These are phyloP conservation scores for Pollenia griseotomentosa DNA, from an alignment of 2,888 invertebrate species.

Conservation along the genomic window DNA sequence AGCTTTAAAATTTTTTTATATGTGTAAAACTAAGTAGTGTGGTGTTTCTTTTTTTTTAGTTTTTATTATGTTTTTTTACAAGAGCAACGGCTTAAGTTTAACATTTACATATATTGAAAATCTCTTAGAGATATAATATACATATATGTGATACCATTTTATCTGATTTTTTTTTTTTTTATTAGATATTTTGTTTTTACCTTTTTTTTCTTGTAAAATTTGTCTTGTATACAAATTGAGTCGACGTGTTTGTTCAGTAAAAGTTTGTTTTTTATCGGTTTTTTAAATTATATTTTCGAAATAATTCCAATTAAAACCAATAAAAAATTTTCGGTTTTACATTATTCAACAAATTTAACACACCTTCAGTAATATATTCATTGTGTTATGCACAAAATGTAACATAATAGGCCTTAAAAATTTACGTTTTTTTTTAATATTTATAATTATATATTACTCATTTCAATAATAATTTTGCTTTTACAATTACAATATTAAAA, in stretches of 20 bases:
- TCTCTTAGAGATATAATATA: slow-evolving; percentile 77
- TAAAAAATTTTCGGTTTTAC: slow-evolving; percentile 32
- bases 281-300: slow-evolving; percentile 1
- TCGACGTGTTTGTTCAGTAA: slow-evolving; percentile 1
- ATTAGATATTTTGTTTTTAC: slow-evolving; percentile 55
- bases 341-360: slow-evolving; percentile 53
- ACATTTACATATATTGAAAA: slow-evolving; percentile 76
- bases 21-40: slow-evolving; percentile 35
- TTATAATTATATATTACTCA: slow-evolving; percentile 36
- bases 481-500: slow-evolving; percentile 48
- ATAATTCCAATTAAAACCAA: slow-evolving; percentile 10
- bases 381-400: slow-evolving; percentile 43
- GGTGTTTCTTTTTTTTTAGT: slow-evolving; percentile 54
- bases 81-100: slow-evolving; percentile 72
- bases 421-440: slow-evolving; percentile 48
- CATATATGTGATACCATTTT: slow-evolving; percentile 48
- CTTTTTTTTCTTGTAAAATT: slow-evolving; percentile 47
- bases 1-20: slow-evolving; percentile 75
- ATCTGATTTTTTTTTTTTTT: slow-evolving; percentile 33
- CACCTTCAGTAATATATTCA: slow-evolving; percentile 48
- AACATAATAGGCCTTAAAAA: slow-evolving; percentile 50
- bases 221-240: slow-evolving; percentile 46
- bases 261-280: background rate
- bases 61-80: slow-evolving; percentile 75
- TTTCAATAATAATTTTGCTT: slow-evolving; percentile 36